Evolutionary conservation across 2,797 vertebrate species (phyloP), one percentile per base, ranked within the genome.

Genomic region (Momotus momota): DNA sequence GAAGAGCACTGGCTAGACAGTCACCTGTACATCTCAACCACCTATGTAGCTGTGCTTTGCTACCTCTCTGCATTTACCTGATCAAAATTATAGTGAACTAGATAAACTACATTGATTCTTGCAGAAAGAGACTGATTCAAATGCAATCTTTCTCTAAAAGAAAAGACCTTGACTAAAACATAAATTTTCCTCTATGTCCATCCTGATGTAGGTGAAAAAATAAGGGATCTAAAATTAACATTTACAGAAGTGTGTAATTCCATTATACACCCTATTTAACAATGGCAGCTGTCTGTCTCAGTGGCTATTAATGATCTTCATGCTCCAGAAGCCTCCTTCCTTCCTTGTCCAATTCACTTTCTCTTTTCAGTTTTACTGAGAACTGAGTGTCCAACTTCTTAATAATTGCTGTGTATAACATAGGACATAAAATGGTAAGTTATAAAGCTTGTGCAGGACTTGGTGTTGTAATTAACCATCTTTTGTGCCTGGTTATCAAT

Each of bases 371-470:
- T 90, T 93, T 90, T 71, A 86, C 67, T 33, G 61, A 93, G 66
- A 93, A 51, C 26, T 58, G 58, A 84, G 35, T 51, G 60, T 95
- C 74, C 86, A 90, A 33, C 51, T 90, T 67, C 70, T 69, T 81
- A 87, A 57, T 74, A 86, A 86, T 74, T 92, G 78, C 81, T 95
- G 74, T 95, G 83, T 79, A 21, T 91, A 94, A 79, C 0, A 5
- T 94, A 94, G 90, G 71, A 85, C 88, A 72, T 86, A 60, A 92
- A 91, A 77, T 84, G 71, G 65, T 87, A 87, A 43, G 26, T 94
- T 61, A 65, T 6, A 84, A 92, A 95, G 88, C 71, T 94, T 96
- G 88, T 90, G 90, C 90, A 94, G 93, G 96, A 84, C 55, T 94
- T 46, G 14, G 14, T 93, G 90, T 95, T 94, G 90, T 92, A 85